Conservation (phyloP, 2,797 vertebrate genomes). For the Poecile montanus region DNA sequence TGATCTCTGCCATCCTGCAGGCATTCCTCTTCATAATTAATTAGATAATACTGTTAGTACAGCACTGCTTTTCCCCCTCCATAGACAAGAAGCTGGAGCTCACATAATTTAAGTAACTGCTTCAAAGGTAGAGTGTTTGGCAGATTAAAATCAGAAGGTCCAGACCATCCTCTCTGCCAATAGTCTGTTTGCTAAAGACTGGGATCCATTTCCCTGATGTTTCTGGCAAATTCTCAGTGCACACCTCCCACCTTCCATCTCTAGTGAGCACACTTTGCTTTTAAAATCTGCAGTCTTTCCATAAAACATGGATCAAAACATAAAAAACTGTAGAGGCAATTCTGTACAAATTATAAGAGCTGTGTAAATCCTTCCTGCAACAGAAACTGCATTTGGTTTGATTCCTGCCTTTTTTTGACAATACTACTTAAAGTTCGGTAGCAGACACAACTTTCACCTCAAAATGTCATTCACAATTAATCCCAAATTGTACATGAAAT, state of each 20-base stretch:
- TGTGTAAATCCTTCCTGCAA: not conserved
- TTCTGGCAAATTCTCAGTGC: not conserved
- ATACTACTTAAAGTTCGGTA: not conserved
- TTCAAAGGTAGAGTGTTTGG: not conserved
- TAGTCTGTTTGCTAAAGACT: not conserved
- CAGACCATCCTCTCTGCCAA: not conserved
- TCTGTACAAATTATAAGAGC: not conserved
- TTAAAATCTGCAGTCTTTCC: not conserved
- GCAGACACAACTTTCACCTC: constrained; percentile 30
- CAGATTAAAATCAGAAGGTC: not conserved
- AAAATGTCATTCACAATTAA: constrained; percentile 27
- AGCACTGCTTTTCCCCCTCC: not conserved
- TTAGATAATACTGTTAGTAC: not conserved
- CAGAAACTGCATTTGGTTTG: not conserved
- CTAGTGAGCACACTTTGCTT: accelerated
- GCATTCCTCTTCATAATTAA: not conserved
- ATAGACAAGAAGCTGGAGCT: not conserved
- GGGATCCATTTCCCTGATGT: not conserved
- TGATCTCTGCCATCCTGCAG: not conserved
- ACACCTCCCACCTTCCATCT: not conserved
- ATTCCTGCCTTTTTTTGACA: not conserved
- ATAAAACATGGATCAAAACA: not conserved
- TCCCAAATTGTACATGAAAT: constrained; percentile 28
- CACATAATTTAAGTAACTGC: not conserved
- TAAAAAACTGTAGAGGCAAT: not conserved